A percentile compares a stretch with the other conserved stretches of the same genome.
Evolutionary conservation across 2,888 invertebrate genomes (phyloP).

Genomic region (Volucella inanis): DNA sequence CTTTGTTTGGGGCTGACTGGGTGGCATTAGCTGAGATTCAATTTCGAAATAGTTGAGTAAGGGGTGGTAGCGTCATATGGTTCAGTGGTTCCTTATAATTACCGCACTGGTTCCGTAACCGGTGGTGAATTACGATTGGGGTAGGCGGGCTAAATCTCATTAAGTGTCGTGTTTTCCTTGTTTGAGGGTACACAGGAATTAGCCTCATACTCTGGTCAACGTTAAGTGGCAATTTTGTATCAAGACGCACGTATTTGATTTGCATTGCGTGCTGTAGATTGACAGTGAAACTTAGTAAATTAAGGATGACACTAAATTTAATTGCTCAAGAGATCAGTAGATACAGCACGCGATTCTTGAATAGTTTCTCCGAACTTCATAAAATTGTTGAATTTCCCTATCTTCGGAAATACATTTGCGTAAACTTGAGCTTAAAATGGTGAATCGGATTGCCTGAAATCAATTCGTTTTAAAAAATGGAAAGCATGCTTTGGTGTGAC

Average conservation of each 20-base stretch:
- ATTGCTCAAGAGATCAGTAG: constrained; percentile 24
- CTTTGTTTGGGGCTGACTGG: neutral
- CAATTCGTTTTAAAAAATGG: no score
- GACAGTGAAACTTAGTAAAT: constrained; percentile 18
- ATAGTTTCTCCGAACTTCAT: neutral
- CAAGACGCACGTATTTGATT: constrained; percentile 48
- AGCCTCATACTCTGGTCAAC: constrained; percentile 54
- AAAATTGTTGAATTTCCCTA: no score
- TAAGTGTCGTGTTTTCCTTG: constrained; percentile 44
- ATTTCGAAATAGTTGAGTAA: neutral
- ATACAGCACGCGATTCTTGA: constrained; percentile 38
- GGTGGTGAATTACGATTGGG: neutral
- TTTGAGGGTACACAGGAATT: constrained; percentile 41
- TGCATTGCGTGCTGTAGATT: constrained; percentile 61
- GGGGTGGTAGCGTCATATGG: constrained; percentile 31
- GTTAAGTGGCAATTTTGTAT: constrained; percentile 67
- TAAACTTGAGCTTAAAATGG: no score
- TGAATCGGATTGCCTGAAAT: no score
- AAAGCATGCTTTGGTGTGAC: no score
- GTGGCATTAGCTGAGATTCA: constrained; percentile 67
- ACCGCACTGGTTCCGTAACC: constrained; percentile 12
- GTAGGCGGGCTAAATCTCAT: constrained; percentile 53
- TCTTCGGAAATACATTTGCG: no score
- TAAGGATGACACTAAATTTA: constrained; percentile 37
- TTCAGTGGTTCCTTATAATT: constrained; percentile 36